Evolutionary conservation across 2,113 vertebrate species (phyloP).

Genomic region (Eleginops maclovinus): DNA sequence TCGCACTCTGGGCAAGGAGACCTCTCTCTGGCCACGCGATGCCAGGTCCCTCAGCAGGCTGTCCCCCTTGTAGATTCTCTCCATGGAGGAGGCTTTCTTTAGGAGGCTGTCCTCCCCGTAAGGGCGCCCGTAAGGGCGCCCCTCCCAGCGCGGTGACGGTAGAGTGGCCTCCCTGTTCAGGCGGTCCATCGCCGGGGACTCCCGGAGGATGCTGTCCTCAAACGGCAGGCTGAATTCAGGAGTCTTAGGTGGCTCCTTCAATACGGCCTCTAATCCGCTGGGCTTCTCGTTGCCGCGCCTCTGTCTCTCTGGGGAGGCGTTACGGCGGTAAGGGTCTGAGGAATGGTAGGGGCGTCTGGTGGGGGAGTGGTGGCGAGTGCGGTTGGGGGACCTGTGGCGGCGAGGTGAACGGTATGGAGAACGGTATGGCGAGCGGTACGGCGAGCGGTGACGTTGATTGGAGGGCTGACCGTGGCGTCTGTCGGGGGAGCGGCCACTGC

Average conservation of each 20-base stretch:
- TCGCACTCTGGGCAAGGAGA: constrained; percentile 71
- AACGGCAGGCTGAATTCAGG: constrained; percentile 58
- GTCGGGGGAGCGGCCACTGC: constrained; percentile 86
- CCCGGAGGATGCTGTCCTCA: constrained; percentile 73
- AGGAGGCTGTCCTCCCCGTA: constrained; percentile 70
- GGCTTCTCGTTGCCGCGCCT: constrained; percentile 83
- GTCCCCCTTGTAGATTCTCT: constrained; percentile 66
- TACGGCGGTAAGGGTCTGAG: constrained; percentile 72
- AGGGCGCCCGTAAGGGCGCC: constrained; percentile 44
- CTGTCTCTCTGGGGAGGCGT: constrained; percentile 80
- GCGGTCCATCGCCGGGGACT: constrained; percentile 66
- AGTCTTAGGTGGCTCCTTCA: constrained; percentile 60
- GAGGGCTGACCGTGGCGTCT: constrained; percentile 78
- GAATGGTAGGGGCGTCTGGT: constrained; percentile 78
- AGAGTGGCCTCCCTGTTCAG: constrained; percentile 68
- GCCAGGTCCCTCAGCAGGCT: constrained; percentile 67
- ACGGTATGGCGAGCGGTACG: constrained; percentile 68
- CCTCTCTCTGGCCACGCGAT: constrained; percentile 38
- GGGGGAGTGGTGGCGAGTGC: constrained; percentile 87
- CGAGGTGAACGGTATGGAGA: constrained; percentile 81
- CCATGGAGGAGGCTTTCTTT: constrained; percentile 66
- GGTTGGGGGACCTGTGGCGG: constrained; percentile 70
- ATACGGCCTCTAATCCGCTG: constrained; percentile 71
- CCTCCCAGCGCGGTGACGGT: constrained; percentile 31
- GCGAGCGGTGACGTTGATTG: constrained; percentile 75